Conservation (phyloP, 1,140 invertebrate species). For the Temnothorax curvispinosus region DNA sequence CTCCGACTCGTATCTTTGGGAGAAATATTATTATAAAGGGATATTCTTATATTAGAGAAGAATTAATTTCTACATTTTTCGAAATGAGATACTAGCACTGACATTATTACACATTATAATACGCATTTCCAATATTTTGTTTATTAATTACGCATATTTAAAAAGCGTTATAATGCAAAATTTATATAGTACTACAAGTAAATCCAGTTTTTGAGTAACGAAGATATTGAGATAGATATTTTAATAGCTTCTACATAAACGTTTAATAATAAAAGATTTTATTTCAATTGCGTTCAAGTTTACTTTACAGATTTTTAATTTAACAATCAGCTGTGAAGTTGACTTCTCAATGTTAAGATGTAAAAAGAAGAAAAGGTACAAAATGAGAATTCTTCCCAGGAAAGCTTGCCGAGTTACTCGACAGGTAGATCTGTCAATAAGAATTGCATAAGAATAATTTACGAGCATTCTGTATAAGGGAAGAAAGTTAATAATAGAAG, state of each 20-base stretch:
- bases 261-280: neutral
- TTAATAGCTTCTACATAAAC: neutral
- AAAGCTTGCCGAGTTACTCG: neutral
- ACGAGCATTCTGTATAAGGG: neutral
- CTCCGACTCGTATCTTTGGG: conserved; percentile 87
- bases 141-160: neutral
- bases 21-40: conserved; percentile 25
- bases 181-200: neutral
- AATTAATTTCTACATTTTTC: neutral
- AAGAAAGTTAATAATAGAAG: conserved; percentile 40
- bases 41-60: neutral
- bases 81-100: neutral
- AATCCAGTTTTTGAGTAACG: neutral
- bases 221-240: neutral
- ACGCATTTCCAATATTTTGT: neutral
- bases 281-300: neutral
- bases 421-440: neutral
- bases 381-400: neutral
- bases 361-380: neutral
- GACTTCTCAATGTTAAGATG: neutral
- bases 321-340: neutral
- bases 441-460: conserved; percentile 35
- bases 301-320: conserved; percentile 2
- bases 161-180: neutral
- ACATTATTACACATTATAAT: neutral